A percentile compares a stretch with the other conserved stretches of the same genome.
These are phyloP conservation scores for Moxostoma hubbsi DNA, from an alignment of 2,797 vertebrate genomes.

Conservation along the genomic window DNA sequence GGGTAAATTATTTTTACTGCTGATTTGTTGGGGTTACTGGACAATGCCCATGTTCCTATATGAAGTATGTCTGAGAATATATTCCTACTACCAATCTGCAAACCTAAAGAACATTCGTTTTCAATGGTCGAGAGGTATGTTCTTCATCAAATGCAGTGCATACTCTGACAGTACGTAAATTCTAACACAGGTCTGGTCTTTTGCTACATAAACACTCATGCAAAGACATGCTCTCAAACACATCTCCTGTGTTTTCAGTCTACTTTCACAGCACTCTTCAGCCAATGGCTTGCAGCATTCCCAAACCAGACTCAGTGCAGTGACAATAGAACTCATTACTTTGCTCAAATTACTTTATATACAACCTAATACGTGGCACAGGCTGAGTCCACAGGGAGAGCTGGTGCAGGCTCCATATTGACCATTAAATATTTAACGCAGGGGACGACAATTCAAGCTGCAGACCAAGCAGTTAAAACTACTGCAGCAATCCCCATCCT, in stretches of 20 bases:
- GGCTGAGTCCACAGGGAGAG: conserved; percentile 65
- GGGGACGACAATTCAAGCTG: conserved; percentile 71
- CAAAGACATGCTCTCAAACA: background rate
- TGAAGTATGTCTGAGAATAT: no score
- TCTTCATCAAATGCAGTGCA: no score
- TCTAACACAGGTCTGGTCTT: no score
- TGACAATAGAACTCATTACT: conserved; percentile 75
- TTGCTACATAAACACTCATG: background rate
- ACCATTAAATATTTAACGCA: conserved; percentile 79
- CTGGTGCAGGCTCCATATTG: conserved; percentile 73
- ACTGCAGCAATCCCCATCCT: conserved; percentile 31
- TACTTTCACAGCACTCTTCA: conserved; percentile 49
- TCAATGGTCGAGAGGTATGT: no score
- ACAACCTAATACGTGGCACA: conserved; percentile 65
- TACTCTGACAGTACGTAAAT: no score
- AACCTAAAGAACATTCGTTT: no score
- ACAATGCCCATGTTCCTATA: no score
- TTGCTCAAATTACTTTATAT: conserved; percentile 75
- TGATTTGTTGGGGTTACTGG: no score
- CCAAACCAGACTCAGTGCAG: conserved; percentile 63
- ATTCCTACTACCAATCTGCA: no score
- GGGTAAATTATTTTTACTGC: no score
- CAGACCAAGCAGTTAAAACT: conserved; percentile 50
- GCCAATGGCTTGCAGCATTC: conserved; percentile 65
- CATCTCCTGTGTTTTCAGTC: no score